Conservation (phyloP, 2,888 invertebrate genomes). For the Rotaria socialis region DNA sequence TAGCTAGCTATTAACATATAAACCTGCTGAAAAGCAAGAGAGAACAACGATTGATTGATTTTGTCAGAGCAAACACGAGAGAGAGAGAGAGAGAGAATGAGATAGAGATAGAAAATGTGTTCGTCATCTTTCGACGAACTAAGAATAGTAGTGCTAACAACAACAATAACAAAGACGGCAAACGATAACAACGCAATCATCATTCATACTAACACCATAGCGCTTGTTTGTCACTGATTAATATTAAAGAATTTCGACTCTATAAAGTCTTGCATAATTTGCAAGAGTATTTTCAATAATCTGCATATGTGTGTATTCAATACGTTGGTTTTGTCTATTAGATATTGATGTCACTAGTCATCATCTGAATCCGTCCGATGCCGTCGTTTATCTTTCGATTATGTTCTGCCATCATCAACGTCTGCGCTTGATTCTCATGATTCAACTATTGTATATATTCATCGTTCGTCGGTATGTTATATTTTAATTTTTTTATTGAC, state of each 20-base stretch:
- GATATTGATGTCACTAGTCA: not conserved
- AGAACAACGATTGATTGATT: not conserved
- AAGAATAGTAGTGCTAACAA: not conserved
- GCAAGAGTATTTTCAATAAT: not conserved
- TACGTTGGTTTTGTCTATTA: not conserved
- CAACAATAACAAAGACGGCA: not conserved
- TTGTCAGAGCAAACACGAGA: not conserved
- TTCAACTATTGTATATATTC: constrained; percentile 10
- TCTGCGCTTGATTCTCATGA: not conserved
- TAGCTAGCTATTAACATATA: not conserved
- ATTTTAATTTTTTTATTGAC: not conserved
- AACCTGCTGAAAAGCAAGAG: not conserved
- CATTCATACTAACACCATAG: not conserved
- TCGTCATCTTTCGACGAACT: not conserved
- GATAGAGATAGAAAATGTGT: not conserved
- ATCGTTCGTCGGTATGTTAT: constrained; percentile 2
- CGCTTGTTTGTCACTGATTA: not conserved
- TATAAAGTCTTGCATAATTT: not conserved
- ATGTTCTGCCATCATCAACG: not conserved
- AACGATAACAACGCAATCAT: not conserved
- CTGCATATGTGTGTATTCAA: too few relatives aligned
- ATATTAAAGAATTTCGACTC: not conserved
- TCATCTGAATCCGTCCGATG: not conserved
- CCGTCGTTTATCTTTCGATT: not conserved
- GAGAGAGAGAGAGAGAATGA: not conserved